Base-by-base conservation (phyloP, 2,797 vertebrate genomes). In the Lophius americanus region DNA sequence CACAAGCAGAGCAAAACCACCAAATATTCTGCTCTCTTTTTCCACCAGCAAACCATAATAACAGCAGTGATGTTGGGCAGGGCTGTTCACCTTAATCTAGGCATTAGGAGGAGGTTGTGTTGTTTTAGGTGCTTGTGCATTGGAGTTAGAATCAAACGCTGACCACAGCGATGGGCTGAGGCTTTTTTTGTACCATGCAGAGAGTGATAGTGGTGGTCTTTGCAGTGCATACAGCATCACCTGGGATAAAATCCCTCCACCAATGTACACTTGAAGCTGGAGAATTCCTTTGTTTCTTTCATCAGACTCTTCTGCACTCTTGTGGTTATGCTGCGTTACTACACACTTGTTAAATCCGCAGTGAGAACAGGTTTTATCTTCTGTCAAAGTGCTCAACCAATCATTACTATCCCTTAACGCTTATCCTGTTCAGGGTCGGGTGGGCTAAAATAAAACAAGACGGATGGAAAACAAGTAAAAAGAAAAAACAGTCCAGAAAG, bases 1-100 rank as follows among this genome's bases (percentile, higher is more conserved):
- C 57, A 64, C 64, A 60, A 63, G 82, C 76, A 72, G 83, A 73
- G 73, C 75, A 75, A 59, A 81, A 85, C 76, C 79, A 85, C 73
- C 70, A 70, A 75, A 83, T 70, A 39, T 73, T 81, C 82, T 84
- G 76, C 70, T 82, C 58, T 83, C 60, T 73, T 84, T 78, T 85
- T 81, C 61, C 59, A 51, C 61, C 38, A 82, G 81, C 84, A 85
- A 83, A 64, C 77, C 82, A 89, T 85, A 89, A 90, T 85, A 89
- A 87, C 85, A 91, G 79, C 81, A 90, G 74, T 85, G 85, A 76
- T 85, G 86, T 85, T 79, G 70, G 54, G 83, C 70, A 82, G 82
- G 73, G 83, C 87, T 57, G 77, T 90, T 90, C 89, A 85, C 81
- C 83, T 85, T 87, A 90, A 91, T 91, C 85, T 84, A 73, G 73